These are phyloP conservation scores for Pristionchus fissidentatus DNA, from an alignment of 2,888 invertebrate species.

Conservation along the genomic window DNA sequence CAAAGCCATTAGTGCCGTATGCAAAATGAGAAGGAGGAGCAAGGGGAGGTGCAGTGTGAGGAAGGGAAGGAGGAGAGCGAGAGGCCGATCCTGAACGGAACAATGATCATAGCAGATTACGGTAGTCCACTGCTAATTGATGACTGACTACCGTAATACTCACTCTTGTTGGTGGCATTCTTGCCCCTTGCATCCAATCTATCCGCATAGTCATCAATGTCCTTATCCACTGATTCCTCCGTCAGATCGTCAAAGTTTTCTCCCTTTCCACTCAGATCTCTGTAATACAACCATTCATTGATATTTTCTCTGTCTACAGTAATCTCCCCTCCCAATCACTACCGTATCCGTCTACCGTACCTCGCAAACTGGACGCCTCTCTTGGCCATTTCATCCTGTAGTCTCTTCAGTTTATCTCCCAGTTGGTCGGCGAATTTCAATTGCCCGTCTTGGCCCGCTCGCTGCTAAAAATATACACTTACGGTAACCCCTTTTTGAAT, in stretches of 20 bases:
- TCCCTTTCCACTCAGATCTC: slow-evolving; percentile 28
- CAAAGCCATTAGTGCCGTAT: slow-evolving; percentile 24
- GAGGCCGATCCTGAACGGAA: slow-evolving; percentile 44
- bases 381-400: slow-evolving; percentile 1
- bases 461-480: neutral
- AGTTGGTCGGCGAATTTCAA: neutral
- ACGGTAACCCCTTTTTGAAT: neutral
- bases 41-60: slow-evolving; percentile 15
- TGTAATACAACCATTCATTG: neutral
- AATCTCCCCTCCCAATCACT: neutral
- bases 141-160: neutral
- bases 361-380: slow-evolving; percentile 45
- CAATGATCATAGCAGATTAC: neutral
- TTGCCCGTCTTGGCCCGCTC: neutral
- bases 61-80: slow-evolving; percentile 39
- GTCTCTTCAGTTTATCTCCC: slow-evolving; percentile 42
- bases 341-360: too few relatives aligned
- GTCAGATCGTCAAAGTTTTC: slow-evolving; percentile 30
- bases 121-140: neutral
- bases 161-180: neutral
- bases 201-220: slow-evolving; percentile 43
- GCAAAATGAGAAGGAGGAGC: neutral
- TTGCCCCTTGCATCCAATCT: slow-evolving; percentile 35
- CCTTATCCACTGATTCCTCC: slow-evolving; percentile 35
- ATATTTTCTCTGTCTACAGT: neutral